A percentile compares a stretch with the other conserved stretches of the same genome.
phyloP scores from a whole-genome alignment of 2,797 vertebrate species.

The Phrynocephalus vlangalii region DNA sequence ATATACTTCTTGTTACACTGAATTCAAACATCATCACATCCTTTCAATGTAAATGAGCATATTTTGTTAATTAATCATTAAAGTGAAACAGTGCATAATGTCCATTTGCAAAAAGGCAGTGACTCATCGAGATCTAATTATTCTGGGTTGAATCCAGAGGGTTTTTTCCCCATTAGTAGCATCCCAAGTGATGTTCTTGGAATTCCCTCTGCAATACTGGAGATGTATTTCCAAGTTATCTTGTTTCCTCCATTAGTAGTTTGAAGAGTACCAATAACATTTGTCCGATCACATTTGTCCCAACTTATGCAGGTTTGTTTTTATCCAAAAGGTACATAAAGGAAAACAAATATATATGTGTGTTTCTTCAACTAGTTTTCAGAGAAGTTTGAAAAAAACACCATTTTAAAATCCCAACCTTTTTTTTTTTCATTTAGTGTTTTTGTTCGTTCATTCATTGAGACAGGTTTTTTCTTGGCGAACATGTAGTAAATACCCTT shows the following conservation, averaged over 20 bases:
- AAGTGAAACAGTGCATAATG: constrained; percentile 28
- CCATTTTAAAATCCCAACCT: no score
- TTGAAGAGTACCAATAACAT: no score
- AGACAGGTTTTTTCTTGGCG: neutral
- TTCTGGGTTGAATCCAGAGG: neutral
- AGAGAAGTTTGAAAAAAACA: no score
- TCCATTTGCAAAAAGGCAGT: neutral
- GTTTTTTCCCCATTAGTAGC: neutral
- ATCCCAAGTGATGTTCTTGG: neutral
- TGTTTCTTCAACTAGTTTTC: no score
- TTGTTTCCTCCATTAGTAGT: neutral
- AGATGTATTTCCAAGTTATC: neutral
- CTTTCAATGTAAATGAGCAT: neutral
- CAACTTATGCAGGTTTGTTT: no score
- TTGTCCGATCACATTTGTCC: no score
- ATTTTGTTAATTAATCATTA: neutral
- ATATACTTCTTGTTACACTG: neutral
- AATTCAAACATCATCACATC: neutral
- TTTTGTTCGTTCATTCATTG: neutral
- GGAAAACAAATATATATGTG: no score
- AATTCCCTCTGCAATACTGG: neutral
- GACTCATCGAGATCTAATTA: neutral
- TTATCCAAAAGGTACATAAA: no score
- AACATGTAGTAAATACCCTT: neutral
- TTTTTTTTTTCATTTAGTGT: neutral